Evolutionary conservation across 1,140 invertebrate species (phyloP).

Genomic region (Drosophila tristis): DNA sequence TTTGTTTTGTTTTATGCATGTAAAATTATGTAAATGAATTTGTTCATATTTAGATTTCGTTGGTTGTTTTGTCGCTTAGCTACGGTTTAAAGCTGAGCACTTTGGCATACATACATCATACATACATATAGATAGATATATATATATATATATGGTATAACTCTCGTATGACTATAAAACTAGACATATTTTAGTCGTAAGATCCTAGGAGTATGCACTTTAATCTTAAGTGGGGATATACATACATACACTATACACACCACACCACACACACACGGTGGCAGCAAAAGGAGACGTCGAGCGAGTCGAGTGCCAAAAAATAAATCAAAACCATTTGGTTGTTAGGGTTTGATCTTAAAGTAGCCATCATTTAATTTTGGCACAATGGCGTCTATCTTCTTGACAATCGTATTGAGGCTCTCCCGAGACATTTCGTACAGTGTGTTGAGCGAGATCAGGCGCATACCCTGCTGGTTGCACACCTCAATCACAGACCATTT

Average conservation of each 20-base stretch:
- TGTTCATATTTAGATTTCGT: conserved; percentile 40
- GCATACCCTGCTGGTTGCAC: conserved; percentile 86
- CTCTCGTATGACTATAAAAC: conserved; percentile 49
- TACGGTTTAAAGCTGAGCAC: conserved; percentile 42
- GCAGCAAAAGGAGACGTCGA: conserved; percentile 9
- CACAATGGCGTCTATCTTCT: conserved; percentile 69
- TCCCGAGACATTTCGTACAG: conserved; percentile 79
- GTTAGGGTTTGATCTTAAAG: conserved; percentile 44
- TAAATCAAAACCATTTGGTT: conserved; percentile 17
- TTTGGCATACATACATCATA: conserved; percentile 45
- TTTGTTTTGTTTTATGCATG: conserved; percentile 28
- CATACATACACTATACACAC: conserved; percentile 38
- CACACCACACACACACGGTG: too few relatives aligned
- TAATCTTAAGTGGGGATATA: conserved; percentile 27
- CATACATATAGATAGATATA: conserved; percentile 16
- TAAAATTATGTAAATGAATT: conserved; percentile 37
- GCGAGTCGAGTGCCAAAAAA: conserved; percentile 29
- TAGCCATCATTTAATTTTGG: conserved; percentile 67
- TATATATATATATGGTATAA: too few relatives aligned
- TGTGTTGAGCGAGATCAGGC: conserved; percentile 74
- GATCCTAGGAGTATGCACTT: conserved; percentile 42
- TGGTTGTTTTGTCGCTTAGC: conserved; percentile 44
- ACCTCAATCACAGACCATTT: conserved; percentile 91
- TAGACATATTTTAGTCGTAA: conserved; percentile 48
- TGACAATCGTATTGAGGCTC: conserved; percentile 65